Conservation (phyloP, 2,797 vertebrate species). For the Coendou prehensilis region DNA sequence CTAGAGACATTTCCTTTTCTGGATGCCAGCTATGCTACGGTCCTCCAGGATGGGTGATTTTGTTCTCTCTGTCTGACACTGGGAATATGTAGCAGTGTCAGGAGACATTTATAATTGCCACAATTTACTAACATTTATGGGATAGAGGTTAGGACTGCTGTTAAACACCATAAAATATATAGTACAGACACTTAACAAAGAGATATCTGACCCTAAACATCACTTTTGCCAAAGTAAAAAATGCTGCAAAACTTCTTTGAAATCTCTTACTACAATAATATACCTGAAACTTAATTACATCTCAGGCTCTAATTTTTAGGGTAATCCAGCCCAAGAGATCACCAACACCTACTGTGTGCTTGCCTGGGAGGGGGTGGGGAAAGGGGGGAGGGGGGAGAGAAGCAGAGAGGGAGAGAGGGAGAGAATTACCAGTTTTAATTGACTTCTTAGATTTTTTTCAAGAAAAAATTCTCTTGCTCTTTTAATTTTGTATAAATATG, state of each 20-base stretch:
- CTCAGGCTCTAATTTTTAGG: neutral
- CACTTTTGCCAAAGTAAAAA: neutral
- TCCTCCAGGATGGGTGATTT: neutral
- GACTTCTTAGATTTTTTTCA: neutral
- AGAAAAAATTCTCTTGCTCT: conserved; percentile 1
- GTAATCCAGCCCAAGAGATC: neutral
- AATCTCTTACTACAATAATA: neutral
- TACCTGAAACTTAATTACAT: neutral
- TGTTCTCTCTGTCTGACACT: neutral
- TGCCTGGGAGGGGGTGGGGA: no score
- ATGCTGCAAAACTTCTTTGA: neutral
- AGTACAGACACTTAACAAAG: neutral
- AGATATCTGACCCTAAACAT: neutral
- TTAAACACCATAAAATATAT: neutral
- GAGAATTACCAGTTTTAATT: neutral
- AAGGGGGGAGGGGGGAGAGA: no score
- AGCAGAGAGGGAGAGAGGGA: neutral
- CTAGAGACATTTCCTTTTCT: neutral
- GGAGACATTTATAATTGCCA: neutral
- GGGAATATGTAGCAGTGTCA: neutral
- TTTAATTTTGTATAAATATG: conserved; percentile 49
- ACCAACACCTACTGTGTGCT: neutral
- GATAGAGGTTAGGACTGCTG: neutral
- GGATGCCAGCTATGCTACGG: neutral
- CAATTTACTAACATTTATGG: neutral